A percentile compares a stretch with the other conserved stretches of the same genome.
Evolutionary conservation across 1,140 invertebrate species (phyloP).

Genomic region (Aleiodes sp.): DNA sequence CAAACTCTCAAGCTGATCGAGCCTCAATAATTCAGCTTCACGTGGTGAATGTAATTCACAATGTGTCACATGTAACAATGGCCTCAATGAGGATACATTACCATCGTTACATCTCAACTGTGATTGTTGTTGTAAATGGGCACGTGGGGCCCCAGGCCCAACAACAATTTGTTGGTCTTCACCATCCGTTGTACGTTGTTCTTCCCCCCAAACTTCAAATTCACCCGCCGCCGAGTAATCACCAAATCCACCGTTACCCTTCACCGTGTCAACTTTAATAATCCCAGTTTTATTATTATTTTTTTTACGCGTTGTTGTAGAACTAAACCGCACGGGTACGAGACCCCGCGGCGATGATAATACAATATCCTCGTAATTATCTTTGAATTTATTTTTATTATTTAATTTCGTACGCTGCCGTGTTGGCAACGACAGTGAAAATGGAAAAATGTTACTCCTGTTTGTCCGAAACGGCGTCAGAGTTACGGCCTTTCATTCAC

Average conservation of each 20-base stretch:
- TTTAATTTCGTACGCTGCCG: constrained; percentile 25
- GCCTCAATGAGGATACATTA: constrained; percentile 55
- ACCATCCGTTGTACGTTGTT: constrained; percentile 58
- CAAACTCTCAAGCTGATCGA: constrained; percentile 61
- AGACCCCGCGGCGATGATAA: constrained; percentile 32
- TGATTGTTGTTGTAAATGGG: constrained; percentile 48
- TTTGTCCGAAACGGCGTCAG: constrained; percentile 46
- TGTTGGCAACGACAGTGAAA: constrained; percentile 30
- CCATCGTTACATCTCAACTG: constrained; percentile 61
- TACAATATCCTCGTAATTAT: constrained; percentile 31
- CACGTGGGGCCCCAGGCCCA: constrained; percentile 34
- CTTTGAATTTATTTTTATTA: constrained; percentile 19
- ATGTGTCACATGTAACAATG: constrained; percentile 62
- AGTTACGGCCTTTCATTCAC: constrained; percentile 40
- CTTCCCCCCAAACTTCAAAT: constrained; percentile 65
- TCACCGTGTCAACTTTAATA: constrained; percentile 60
- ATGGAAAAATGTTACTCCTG: constrained; percentile 38
- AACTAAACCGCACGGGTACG: constrained; percentile 28
- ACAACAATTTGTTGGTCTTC: constrained; percentile 49
- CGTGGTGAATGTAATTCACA: constrained; percentile 64
- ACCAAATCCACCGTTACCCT: constrained; percentile 63
- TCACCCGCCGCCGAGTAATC: constrained; percentile 65
- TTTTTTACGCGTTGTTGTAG: constrained; percentile 12
- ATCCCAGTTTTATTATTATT: constrained; percentile 5
- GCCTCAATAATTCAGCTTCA: constrained; percentile 60